Evolutionary conservation across 2,797 vertebrate species (phyloP), one percentile per base, ranked within the genome.

Genomic region (Sebastes taczanowskii): DNA sequence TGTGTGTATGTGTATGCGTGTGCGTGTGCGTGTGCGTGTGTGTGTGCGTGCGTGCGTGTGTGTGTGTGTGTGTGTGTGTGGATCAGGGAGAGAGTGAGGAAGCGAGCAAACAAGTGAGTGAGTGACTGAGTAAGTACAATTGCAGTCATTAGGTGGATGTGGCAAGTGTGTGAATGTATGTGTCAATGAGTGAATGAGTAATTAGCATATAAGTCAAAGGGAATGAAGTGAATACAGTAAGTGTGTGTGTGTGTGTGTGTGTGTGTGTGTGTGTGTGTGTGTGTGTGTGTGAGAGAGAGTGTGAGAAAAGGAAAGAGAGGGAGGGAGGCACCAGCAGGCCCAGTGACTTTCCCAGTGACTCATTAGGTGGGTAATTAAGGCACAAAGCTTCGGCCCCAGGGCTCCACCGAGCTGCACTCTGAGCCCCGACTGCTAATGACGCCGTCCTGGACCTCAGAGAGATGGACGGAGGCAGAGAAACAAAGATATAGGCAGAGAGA

Each of bases 341-440:
- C 86, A 78, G 67, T 79, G 78, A 89, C 90, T 93, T 89, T 94
- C 88, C 90, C 90, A 90, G 83, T 92, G 86, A 94, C 90, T 95
- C 94, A 96, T 96, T 96, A 95, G 94, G 88, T 89, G 87, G 93
- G 86, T 96, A 95, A 96, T 96, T 96, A 95, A 94, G 90, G 90
- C 87, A 85, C 92, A 91, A 87, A 84, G 88, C 86, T 88, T 79
- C 62, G 87, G 92, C 89, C 93, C 92, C 72, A 9, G 84, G 95
- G 93, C 90, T 84, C 87, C 55, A 76, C 60, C 25, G 77, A 88
- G 84, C 86, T 85, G 84, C 83, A 89, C 89, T 88, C 90, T 86
- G 92, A 95, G 91, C 89, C 84, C 76, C 83, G 84, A 86, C 92
- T 91, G 85, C 90, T 94, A 94, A 95, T 93, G 94, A 94, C 71